Evolutionary conservation across 2,113 vertebrate species (phyloP), one percentile per base, ranked within the genome.

Genomic region (Centropristis striata): DNA sequence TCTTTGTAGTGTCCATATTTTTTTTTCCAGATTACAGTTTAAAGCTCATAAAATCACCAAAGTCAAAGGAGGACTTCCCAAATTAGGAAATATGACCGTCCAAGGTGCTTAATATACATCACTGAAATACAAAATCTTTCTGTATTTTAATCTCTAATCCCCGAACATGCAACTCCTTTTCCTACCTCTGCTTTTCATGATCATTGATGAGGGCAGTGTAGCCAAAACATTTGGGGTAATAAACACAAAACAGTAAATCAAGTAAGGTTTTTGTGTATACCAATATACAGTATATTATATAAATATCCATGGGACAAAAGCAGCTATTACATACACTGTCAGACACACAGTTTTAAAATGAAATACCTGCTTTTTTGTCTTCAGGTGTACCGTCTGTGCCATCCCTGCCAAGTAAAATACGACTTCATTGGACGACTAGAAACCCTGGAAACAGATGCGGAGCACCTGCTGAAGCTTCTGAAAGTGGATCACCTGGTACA

Each of bases 391-490:
- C 95, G 96, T 28, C 95, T 99, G 37, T 99, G 98, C 90, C 98
- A 98, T 90, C 98, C 98, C 0, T 99, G 98, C 81, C 95, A 97
- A 77, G 95, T 99, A 70, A 95, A 97, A 80, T 99, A 99, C 0
- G 97, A 99, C 88, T 99, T 99, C 0, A 96, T 99, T 10, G 98
- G 98, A 41, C 96, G 94, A 81, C 95, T 99, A 20, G 98, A 99
- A 94, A 97, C 95, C 61, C 95, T 99, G 91, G 96, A 98, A 71
- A 95, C 95, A 2, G 98, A 99, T 0, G 95, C 97, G 11, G 94
- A 97, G 79, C 96, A 96, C 13, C 95, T 99, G 74, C 93, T 99
- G 77, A 95, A 94, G 86, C 93, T 97, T 1, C 95, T 99, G 78
- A 92, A 96, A 20, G 94, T 98, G 86, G 97, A 98, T 85, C 82